Base-by-base conservation (phyloP, 1,140 invertebrate genomes). In the Microplitis demolitor region DNA sequence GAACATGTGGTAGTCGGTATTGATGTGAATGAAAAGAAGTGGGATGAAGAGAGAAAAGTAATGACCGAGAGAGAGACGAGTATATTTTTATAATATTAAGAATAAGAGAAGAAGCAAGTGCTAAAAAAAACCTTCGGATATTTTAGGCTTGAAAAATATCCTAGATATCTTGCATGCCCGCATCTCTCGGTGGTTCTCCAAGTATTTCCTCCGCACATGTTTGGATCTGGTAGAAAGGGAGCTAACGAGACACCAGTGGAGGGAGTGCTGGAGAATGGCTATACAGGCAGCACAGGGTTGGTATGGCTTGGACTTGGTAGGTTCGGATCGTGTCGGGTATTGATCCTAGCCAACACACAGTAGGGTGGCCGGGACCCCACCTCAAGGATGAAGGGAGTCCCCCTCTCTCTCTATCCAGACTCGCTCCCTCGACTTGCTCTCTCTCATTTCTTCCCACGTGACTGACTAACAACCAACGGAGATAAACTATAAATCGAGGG, bases 341-440 rank as follows among this genome's bases (percentile, higher is more conserved):
- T 87, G 85, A 87, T 86, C 84, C 85, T 82, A 82, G 78, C 78
- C 78, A 83, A 83, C 79, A 45, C 39, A 80, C 82, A 81, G 82
- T 84, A 80, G 84, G 81, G 80, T 83, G 78, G 83, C 78, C 77
- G 81, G 81, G 80, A 83, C 83, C 84, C 85, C 83, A 85, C 84
- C 84, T 85, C 84, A 86, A 87, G 83, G 84, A 85, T 85, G 83
- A 85, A 85, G 84, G 84, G 84, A 83, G 78, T 78, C 77, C 80
- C 83, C 80, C 81, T 79, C 82, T 67, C 83, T 80, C 81, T 79
- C 82, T 67, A 68, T 74, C 75, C 72, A 68, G 39, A 50, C 56
- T 24, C 71, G 50, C 64, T 50, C 61, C 50, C 14, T 50, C 56
- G 62, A 13, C 61, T 58, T 34, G 35, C 78, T 73, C 73, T 68